A percentile compares a stretch with the other conserved stretches of the same genome.
These are phyloP conservation scores for Caenorhabditis latens DNA, from an alignment of 1,140 invertebrate species.

Conservation along the genomic window DNA sequence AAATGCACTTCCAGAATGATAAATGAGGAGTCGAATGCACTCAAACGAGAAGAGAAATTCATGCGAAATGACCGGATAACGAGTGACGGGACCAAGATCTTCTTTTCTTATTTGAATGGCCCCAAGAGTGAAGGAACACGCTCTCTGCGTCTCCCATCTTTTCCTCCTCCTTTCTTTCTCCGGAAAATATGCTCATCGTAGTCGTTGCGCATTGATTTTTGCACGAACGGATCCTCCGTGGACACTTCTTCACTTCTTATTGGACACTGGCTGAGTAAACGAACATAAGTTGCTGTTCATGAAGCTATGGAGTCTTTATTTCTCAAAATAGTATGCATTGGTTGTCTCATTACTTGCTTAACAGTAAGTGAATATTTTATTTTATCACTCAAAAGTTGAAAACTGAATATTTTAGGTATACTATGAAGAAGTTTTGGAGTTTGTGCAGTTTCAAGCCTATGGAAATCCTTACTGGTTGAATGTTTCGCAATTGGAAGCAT, in stretches of 20 bases:
- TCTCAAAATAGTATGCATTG: constrained; percentile 26
- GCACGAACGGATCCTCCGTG: constrained; percentile 7
- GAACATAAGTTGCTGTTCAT: background rate
- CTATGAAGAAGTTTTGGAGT: constrained; percentile 48
- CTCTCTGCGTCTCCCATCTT: background rate
- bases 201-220: constrained; percentile 51
- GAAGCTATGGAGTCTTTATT: constrained; percentile 7
- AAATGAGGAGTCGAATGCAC: background rate
- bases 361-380: background rate
- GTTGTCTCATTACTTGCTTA: constrained; percentile 24
- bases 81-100: constrained; percentile 18
- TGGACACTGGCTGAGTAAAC: background rate
- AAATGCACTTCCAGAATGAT: background rate
- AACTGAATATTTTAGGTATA: constrained; percentile 21
- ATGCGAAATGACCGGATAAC: constrained; percentile 26
- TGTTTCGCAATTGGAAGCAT: constrained; percentile 28
- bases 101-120: constrained; percentile 20
- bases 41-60: constrained; percentile 6
- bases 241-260: background rate
- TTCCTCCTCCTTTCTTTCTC: background rate
- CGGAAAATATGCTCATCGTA: constrained; percentile 43
- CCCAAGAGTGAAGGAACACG: background rate
- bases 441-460: constrained; percentile 48
- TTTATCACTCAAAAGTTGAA: background rate
- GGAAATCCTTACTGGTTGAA: constrained; percentile 40